phyloP scores from a whole-genome alignment of 2,888 invertebrate genomes.

The Lucinisca nassula region DNA sequence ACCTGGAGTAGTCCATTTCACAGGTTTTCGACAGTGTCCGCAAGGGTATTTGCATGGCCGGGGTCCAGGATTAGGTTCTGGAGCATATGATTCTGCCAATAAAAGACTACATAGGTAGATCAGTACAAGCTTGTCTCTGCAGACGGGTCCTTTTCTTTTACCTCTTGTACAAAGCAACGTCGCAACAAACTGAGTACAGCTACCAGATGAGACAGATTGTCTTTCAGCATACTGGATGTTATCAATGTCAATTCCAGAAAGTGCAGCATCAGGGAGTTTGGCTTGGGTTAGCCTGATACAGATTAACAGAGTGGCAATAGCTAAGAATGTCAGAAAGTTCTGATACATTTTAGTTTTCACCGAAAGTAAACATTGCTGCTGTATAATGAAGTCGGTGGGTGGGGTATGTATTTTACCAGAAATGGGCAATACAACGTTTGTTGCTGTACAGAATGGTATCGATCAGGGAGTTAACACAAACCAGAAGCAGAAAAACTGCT shows the following conservation, averaged over 20 bases:
- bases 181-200: neutral
- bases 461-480: too few relatives aligned
- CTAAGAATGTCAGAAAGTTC: too few relatives aligned
- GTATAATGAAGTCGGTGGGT: too few relatives aligned
- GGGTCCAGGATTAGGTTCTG: constrained; percentile 34
- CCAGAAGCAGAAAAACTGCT: too few relatives aligned
- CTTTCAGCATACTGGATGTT: neutral
- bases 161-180: neutral
- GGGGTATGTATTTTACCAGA: too few relatives aligned
- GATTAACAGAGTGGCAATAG: neutral
- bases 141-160: constrained; percentile 21
- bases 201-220: neutral
- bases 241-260: neutral
- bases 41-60: too few relatives aligned
- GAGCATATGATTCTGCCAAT: constrained; percentile 29
- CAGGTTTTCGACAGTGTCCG: too few relatives aligned
- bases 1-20: too few relatives aligned
- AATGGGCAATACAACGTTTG: too few relatives aligned
- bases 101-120: constrained; percentile 31
- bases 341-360: too few relatives aligned
- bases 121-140: constrained; percentile 20
- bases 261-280: neutral
- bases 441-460: too few relatives aligned
- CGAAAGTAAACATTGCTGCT: too few relatives aligned
- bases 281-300: neutral